Base-by-base conservation (phyloP, 2,888 invertebrate species). In the Neocrepidodera transversa region DNA sequence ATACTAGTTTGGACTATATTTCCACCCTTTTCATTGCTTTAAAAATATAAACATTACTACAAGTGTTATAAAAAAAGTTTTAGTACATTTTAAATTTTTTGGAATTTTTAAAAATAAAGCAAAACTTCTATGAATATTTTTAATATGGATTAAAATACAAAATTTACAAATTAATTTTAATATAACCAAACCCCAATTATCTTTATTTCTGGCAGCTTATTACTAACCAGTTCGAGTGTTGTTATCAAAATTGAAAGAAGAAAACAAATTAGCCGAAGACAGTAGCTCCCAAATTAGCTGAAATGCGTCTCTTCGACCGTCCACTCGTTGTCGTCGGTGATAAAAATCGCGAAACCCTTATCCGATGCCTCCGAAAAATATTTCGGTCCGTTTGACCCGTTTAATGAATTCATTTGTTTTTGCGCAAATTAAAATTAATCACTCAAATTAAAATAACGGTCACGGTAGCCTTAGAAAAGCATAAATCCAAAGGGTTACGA, bases 391-490 rank as follows among this genome's bases (percentile, higher is more conserved):
- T 71, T 71, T 71, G 70, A 71, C 68, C 68, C 68, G 43, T 62
- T 69, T 71, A 73, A 73, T 73, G 69, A 72, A 71, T 68, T 67
- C 68, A 70, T 70, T 72, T 70, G 71, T 71, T 73, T 69, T 69
- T 68, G 63, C 68, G 65, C 72, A 72, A 73, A 72, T 72, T 72
- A 71, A 72, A 73, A 73, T 71, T 72, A 72, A 74, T 74, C 69
- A 64, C 63, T 35, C 32, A 69, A 70, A 70, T 69, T 68, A 61
- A 68, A 69, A 69, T 63, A 64, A 64, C 58, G 66, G 63, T 63
- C 66, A 64, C 60, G 60, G 64, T 53, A 58, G 40, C 38, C 40
- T 40, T 38, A 36, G 26, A 47, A 47, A 50, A 38, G 35, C 20
- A 56, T 60, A 56, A 55, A 63, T 56, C 43, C 53, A 30, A 54